Evolutionary conservation across 2,797 vertebrate genomes (phyloP), one percentile per base, ranked within the genome.

Genomic region (Scolopax bukidnonensis): DNA sequence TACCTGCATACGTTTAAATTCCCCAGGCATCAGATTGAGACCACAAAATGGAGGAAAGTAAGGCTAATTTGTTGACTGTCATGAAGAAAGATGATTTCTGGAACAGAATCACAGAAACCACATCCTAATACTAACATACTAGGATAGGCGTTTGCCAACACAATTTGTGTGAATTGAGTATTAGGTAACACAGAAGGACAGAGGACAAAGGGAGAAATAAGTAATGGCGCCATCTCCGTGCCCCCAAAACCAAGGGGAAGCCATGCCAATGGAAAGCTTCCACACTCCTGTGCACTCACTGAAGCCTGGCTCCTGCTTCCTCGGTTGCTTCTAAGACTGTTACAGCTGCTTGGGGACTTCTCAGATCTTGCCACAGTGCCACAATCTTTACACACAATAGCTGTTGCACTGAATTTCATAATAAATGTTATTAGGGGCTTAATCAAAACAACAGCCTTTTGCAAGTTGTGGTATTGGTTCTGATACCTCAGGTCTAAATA

Each of bases 171-270:
- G 92, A 95, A 92, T 54, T 73, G 91, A 76, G 94, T 91, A 92
- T 97, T 95, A 95, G 87, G 96, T 96, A 97, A 96, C 92, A 59
- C 83, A 77, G 94, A 95, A 96, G 93, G 92, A 94, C 81, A 88
- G 87, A 94, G 68, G 87, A 95, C 94, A 88, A 92, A 89, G 78
- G 88, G 53, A 94, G 89, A 93, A 96, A 90, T 64, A 79, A 93
- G 93, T 82, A 95, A 94, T 54, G 71, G 82, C 51, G 65, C 95
- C 95, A 95, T 90, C 79, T 76, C 83, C 0, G 0, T 93, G 90
- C 89, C 95, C 92, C 95, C 45, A 80, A 96, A 97, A 91, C 84
- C 51, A 6, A 93, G 87, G 81, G 16, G 68, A 82, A 85, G 43
- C 70, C 56, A 61, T 91, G 84, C 73, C 95, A 94, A 30, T 70